Percentiles rank a stretch among this genome's conserved stretches.
Evolutionary conservation across 2,888 invertebrate genomes (phyloP).

Genomic region (Gerosis bhagava): DNA sequence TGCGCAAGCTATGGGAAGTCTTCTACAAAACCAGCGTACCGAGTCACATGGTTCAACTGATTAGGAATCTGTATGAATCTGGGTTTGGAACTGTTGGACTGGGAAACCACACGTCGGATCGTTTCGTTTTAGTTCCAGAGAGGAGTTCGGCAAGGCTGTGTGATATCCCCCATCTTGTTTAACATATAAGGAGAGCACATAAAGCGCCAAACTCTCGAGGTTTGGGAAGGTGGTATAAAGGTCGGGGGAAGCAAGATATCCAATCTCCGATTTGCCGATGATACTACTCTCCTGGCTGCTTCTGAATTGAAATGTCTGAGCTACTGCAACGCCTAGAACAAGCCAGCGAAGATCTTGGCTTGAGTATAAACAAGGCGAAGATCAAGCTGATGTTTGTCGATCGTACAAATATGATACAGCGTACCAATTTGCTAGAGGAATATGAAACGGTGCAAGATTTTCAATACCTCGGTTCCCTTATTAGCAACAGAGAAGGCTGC

Average conservation of each 20-base stretch:
- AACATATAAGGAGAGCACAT: constrained; percentile 7
- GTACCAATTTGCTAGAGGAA: not conserved
- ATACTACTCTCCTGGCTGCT: not conserved
- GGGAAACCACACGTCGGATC: not conserved
- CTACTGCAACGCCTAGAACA: not conserved
- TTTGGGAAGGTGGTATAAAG: constrained; percentile 1
- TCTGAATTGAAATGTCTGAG: not conserved
- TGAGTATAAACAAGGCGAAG: not conserved
- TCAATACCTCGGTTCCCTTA: not conserved
- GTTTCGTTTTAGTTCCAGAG: not conserved
- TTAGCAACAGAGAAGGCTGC: no score
- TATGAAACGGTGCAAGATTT: not conserved
- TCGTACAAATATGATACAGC: not conserved
- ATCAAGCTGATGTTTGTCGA: not conserved
- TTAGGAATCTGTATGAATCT: not conserved
- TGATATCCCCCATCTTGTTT: constrained; percentile 2
- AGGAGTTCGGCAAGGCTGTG: constrained; percentile 4
- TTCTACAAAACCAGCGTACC: not conserved
- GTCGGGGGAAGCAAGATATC: not conserved
- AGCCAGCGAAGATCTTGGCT: not conserved
- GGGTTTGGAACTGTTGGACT: not conserved
- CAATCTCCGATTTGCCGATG: not conserved
- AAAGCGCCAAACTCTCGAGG: not conserved
- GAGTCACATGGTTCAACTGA: not conserved
- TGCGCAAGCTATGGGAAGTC: not conserved